A percentile compares a stretch with the other conserved stretches of the same genome.
These are phyloP conservation scores for Ellobium chinense DNA, from an alignment of 2,888 invertebrate species.

Conservation along the genomic window DNA sequence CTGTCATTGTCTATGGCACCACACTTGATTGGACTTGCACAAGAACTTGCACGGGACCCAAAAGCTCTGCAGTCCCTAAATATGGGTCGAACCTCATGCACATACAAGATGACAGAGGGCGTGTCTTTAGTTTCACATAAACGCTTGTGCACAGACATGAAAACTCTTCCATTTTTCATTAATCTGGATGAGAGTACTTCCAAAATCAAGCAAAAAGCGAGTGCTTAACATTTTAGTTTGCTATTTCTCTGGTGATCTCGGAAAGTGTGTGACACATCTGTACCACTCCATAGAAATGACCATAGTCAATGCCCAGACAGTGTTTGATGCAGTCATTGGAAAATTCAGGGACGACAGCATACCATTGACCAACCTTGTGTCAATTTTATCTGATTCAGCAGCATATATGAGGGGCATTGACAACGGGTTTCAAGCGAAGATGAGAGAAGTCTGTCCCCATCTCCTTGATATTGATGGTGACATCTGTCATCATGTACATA, in stretches of 20 bases:
- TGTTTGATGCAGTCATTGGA: slow-evolving; percentile 7
- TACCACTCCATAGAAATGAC: slow-evolving; percentile 3
- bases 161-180: no score
- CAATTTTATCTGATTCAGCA: slow-evolving; percentile 24
- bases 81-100: no score
- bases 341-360: slow-evolving; percentile 17
- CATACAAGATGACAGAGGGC: no score
- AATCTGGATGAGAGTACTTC: no score
- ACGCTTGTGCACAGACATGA: no score
- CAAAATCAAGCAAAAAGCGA: slow-evolving; percentile 19
- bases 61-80: no score
- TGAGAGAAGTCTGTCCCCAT: slow-evolving; percentile 27
- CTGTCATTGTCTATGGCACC: no score
- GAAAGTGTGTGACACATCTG: neutral
- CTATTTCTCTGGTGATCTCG: neutral
- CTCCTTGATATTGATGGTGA: slow-evolving; percentile 51
- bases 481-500: slow-evolving; percentile 51
- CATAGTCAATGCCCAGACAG: slow-evolving; percentile 19
- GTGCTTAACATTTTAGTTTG: slow-evolving; percentile 14
- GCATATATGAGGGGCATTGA: slow-evolving; percentile 23
- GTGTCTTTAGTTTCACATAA: no score
- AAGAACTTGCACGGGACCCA: no score
- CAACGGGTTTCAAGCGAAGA: slow-evolving; percentile 14
- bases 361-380: slow-evolving; percentile 14
- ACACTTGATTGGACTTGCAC: no score